Evolutionary conservation across 2,113 vertebrate genomes (phyloP), one percentile per base, ranked within the genome.

Genomic region (Saccopteryx bilineata): DNA sequence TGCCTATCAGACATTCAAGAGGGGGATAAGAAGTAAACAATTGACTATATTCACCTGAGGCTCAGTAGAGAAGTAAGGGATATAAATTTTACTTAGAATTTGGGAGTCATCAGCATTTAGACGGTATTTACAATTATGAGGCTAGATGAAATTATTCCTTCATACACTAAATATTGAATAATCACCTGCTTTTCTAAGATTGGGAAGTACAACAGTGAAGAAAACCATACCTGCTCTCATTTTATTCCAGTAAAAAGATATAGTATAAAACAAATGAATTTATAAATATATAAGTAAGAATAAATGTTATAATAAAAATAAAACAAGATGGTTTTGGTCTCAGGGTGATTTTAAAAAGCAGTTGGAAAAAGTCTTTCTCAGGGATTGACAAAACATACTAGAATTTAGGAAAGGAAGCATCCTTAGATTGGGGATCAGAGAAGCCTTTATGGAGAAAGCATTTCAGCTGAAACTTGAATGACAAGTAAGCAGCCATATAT

Each of bases 31-130:
- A 78, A 11, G 17, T 68, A 96, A 52, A 46, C 65, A 92, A 72
- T n/a, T 52, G 48, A 75, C 68, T 91, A 84, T 63, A 90, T 88
- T 96, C 39, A 76, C 69, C 18, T 85, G 19, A 33, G 50, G 12
- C 26, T 91, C 72, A 78, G 58, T 24, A n/a, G 2, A 76, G 33
- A 85, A 15, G 48, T n/a, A 28, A 85, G 9, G 9, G 17, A 7
- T 48, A 78, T 13, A 91, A 82, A 68, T 72, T 82, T 81, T 72
- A 95, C 46, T 85, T 86, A 91, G 75, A 94, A 78, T 76, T 91
- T 86, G 9, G 52, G n/a, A 84, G 10, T n/a, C 24, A 8, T 91
- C 26, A 80, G 24, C 61, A 71, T 69, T 75, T 84, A 80, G 71
- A 31, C 54, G 17, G 28, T 48, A 86, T 79, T 80, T 88, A 69